Base-by-base conservation (phyloP, 2,113 vertebrate genomes). In the Maccullochella peelii region DNA sequence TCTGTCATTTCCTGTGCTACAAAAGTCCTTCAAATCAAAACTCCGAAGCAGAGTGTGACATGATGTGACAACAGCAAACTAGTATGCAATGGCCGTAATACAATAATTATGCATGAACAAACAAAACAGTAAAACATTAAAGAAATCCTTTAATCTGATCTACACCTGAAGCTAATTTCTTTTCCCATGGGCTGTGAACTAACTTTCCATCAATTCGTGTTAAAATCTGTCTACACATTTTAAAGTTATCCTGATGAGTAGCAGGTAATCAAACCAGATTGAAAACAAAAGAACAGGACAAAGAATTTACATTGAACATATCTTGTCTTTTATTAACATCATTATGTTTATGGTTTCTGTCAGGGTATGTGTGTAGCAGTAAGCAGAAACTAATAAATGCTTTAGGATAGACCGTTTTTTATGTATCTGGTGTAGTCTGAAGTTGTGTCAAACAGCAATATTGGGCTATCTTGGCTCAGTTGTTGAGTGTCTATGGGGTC, bases 31-130 rank as follows among this genome's bases (percentile, higher is more conserved):
- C 7, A 30, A 52, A 75, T 52, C 12, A 52, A 50, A 68, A 33
- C 36, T 62, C 16, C 18, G 79, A 14, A 59, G 40, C 21, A 8
- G 21, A 77, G 25, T 15, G 65, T 33, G 57, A 63, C 25, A 33
- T 14, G 18, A 69, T 20, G 57, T 61, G 72, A 62, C 54, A 54
- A n/a, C 44, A 30, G 80, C n/a, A 30, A 50, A 57, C 52, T 23
- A 21, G 30, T 33, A 2, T 62, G 23, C 30, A 42, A 57, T 36
- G 23, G 38, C 47, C 30, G 3, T 33, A 7, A 36, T 20, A 54
- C 25, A 33, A 20, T 61, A 44, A 76, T 50, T 38, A 49, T 11
- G 15, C 36, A 11, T 0, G n/a, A n/a, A 44, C 20, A 33, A 52
- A 77, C 62, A 49, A 33, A 63, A 62, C 42, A 44, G 3, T 7